Percentiles rank a stretch among this genome's conserved stretches.
These are phyloP conservation scores for Eristalis intricaria DNA, from an alignment of 2,888 invertebrate species.

Conservation along the genomic window DNA sequence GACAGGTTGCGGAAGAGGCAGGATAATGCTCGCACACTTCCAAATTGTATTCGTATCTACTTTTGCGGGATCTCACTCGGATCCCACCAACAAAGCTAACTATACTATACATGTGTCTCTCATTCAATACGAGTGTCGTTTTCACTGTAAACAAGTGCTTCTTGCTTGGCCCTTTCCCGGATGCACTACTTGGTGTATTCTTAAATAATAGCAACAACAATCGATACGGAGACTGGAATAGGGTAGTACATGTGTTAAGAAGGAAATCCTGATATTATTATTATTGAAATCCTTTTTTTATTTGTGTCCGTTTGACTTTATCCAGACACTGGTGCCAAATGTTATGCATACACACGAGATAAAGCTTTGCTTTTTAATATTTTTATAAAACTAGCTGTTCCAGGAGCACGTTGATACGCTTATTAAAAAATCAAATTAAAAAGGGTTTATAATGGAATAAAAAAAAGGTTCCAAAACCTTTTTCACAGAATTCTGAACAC, in stretches of 20 bases:
- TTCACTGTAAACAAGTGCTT: constrained; percentile 69
- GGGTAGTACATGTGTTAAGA: constrained; percentile 69
- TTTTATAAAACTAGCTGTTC: too few relatives aligned
- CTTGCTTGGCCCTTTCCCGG: constrained; percentile 33
- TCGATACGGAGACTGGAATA: constrained; percentile 56
- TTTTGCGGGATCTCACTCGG: neutral
- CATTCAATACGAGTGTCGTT: constrained; percentile 60
- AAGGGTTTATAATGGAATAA: too few relatives aligned
- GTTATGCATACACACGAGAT: neutral
- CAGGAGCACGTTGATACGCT: too few relatives aligned
- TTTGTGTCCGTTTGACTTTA: constrained; percentile 55
- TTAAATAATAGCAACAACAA: constrained; percentile 68
- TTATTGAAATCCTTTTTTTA: constrained; percentile 71
- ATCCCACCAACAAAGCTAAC: constrained; percentile 56
- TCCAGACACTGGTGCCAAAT: constrained; percentile 25
- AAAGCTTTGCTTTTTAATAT: too few relatives aligned
- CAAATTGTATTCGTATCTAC: constrained; percentile 38
- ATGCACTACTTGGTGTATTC: constrained; percentile 49
- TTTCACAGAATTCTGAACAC: too few relatives aligned
- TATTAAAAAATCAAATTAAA: too few relatives aligned
- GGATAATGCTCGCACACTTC: constrained; percentile 47
- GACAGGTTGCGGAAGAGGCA: constrained; percentile 12
- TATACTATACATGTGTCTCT: constrained; percentile 57
- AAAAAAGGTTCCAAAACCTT: too few relatives aligned
- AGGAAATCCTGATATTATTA: constrained; percentile 69